These are phyloP conservation scores for Drosophila rubida DNA, from an alignment of 2,888 invertebrate species.

Conservation along the genomic window DNA sequence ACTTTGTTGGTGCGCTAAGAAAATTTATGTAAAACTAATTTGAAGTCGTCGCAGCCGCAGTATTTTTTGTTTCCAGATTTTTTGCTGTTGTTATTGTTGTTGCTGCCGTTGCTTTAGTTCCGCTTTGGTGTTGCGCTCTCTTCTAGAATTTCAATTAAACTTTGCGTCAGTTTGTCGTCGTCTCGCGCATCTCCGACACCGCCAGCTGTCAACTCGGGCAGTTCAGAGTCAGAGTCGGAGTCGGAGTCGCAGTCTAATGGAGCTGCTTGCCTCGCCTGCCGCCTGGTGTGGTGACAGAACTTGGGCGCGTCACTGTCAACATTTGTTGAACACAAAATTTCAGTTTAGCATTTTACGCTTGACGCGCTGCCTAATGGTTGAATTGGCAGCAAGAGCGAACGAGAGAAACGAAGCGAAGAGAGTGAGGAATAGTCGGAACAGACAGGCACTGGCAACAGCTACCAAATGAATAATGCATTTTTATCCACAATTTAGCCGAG, in stretches of 20 bases:
- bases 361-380: constrained; percentile 70
- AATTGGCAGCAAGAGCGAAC: constrained; percentile 26
- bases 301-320: constrained; percentile 70
- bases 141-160: constrained; percentile 76
- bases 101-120: constrained; percentile 13
- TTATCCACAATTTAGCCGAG: constrained; percentile 66
- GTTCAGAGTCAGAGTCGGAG: too few species aligned
- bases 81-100: background rate
- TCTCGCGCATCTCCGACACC: constrained; percentile 42
- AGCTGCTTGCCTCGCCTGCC: constrained; percentile 37
- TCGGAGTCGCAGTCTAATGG: too few species aligned
- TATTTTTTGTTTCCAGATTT: constrained; percentile 9
- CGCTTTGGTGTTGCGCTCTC: constrained; percentile 19
- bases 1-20: constrained; percentile 16
- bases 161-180: constrained; percentile 69
- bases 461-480: constrained; percentile 76
- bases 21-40: constrained; percentile 74
- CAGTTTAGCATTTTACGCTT: constrained; percentile 76
- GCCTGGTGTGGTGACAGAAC: constrained; percentile 40
- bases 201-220: constrained; percentile 66
- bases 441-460: constrained; percentile 3
- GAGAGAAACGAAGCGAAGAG: background rate
- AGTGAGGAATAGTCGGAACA: constrained; percentile 1
- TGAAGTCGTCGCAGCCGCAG: constrained; percentile 42
- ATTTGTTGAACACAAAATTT: constrained; percentile 77